Conservation (phyloP, 2,888 invertebrate species). For the Eristalinus sepulchralis region DNA sequence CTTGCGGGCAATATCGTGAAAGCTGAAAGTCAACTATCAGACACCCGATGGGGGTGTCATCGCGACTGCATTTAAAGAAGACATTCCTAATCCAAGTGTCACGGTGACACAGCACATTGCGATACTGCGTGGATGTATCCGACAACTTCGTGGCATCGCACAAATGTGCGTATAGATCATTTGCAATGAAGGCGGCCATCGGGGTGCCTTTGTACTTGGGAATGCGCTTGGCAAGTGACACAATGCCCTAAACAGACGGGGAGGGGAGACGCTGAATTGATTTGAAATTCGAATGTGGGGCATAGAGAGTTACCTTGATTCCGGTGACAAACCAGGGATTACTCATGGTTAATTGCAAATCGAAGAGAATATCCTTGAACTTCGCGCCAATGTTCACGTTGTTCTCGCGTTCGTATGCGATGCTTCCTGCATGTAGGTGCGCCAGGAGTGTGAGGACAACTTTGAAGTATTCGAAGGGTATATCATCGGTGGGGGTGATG, state of each 20-base stretch:
- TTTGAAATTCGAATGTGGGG: background rate
- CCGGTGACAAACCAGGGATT: slow-evolving; percentile 76
- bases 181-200: slow-evolving; percentile 73
- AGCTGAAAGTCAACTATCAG: slow-evolving; percentile 83
- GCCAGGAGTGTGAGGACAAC: slow-evolving; percentile 74
- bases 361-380: slow-evolving; percentile 72
- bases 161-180: slow-evolving; percentile 73
- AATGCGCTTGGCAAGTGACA: slow-evolving; percentile 75
- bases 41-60: slow-evolving; percentile 78
- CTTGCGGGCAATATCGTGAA: slow-evolving; percentile 82
- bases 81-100: slow-evolving; percentile 80
- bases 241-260: slow-evolving; percentile 73
- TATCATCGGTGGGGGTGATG: slow-evolving; percentile 59
- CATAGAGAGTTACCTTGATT: slow-evolving; percentile 68
- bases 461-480: slow-evolving; percentile 72
- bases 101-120: slow-evolving; percentile 81
- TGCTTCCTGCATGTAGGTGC: slow-evolving; percentile 75
- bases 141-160: slow-evolving; percentile 68
- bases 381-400: slow-evolving; percentile 73
- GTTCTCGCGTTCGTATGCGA: slow-evolving; percentile 75
- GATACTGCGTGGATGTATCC: slow-evolving; percentile 76
- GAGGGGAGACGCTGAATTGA: background rate
- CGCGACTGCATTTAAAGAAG: slow-evolving; percentile 74
- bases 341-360: slow-evolving; percentile 72
- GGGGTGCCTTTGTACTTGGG: slow-evolving; percentile 73